Conservation (phyloP, 2,888 invertebrate species). For the Netelia inedita region DNA sequence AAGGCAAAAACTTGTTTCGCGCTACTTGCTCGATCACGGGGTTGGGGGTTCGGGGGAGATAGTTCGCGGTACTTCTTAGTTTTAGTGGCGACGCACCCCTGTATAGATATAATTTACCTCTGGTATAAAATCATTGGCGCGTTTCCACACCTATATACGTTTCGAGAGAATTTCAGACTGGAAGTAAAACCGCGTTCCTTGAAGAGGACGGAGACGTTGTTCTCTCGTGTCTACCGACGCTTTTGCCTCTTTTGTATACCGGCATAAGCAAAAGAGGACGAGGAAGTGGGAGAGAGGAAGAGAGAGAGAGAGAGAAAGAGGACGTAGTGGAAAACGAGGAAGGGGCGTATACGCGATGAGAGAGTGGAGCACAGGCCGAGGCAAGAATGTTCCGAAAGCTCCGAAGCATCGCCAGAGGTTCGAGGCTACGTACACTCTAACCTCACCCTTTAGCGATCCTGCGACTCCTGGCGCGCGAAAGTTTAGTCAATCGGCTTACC, state of each 20-base stretch:
- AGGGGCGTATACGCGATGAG: not conserved
- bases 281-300: not conserved
- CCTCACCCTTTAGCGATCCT: not conserved
- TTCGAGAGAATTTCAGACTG: constrained; percentile 16
- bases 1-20: constrained; percentile 50
- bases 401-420: not conserved
- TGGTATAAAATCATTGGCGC: constrained; percentile 27
- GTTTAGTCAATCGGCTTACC: constrained; percentile 66
- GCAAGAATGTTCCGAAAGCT: constrained; percentile 34
- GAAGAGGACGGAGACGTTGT: constrained; percentile 37
- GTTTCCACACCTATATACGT: not conserved
- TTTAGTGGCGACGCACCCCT: constrained; percentile 12
- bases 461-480: constrained; percentile 41
- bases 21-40: constrained; percentile 42
- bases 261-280: not conserved
- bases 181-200: constrained; percentile 33
- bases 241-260: constrained; percentile 7
- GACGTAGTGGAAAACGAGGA: constrained; percentile 1
- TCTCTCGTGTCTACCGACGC: constrained; percentile 11
- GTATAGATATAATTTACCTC: constrained; percentile 5
- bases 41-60: not conserved
- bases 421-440: not conserved
- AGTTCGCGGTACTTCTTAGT: constrained; percentile 5
- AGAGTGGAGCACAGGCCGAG: not conserved
- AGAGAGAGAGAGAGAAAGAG: not conserved